A percentile compares a stretch with the other conserved stretches of the same genome.
Conservation (phyloP, 2,113 vertebrate genomes). For the Stegostoma tigrinum region DNA sequence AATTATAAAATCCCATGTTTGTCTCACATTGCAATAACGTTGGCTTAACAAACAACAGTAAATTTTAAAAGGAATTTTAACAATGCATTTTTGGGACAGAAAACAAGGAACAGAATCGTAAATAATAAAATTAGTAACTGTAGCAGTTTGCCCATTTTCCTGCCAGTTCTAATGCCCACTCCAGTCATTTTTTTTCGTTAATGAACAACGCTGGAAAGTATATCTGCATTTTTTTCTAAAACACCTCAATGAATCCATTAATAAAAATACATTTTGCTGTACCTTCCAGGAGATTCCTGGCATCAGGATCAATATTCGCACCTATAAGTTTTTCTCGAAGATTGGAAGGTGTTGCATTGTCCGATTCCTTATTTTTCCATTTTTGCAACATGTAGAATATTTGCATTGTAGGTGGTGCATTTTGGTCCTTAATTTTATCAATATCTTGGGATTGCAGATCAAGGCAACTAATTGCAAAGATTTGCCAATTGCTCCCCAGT, state of each 20-base stretch:
- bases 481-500: slow-evolving; percentile 64
- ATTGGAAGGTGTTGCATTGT: slow-evolving; percentile 48
- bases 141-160: neutral
- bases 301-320: slow-evolving; percentile 53
- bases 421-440: slow-evolving; percentile 53
- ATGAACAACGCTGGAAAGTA: neutral
- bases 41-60: neutral
- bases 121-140: neutral
- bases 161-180: neutral
- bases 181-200: neutral
- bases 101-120: neutral
- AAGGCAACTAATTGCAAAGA: slow-evolving; percentile 59
- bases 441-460: slow-evolving; percentile 56
- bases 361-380: slow-evolving; percentile 54
- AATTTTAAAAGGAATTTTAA: neutral
- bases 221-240: neutral
- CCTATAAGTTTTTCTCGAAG: slow-evolving; percentile 48
- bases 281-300: slow-evolving; percentile 58
- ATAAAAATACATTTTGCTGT: slow-evolving; percentile 30
- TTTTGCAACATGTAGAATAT: slow-evolving; percentile 60
- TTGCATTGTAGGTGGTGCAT: slow-evolving; percentile 56
- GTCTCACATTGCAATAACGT: neutral
- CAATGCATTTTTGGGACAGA: neutral
- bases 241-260: neutral
- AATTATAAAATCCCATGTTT: neutral